Base-by-base conservation (phyloP, 2,113 vertebrate genomes). In the Ranitomeya variabilis region DNA sequence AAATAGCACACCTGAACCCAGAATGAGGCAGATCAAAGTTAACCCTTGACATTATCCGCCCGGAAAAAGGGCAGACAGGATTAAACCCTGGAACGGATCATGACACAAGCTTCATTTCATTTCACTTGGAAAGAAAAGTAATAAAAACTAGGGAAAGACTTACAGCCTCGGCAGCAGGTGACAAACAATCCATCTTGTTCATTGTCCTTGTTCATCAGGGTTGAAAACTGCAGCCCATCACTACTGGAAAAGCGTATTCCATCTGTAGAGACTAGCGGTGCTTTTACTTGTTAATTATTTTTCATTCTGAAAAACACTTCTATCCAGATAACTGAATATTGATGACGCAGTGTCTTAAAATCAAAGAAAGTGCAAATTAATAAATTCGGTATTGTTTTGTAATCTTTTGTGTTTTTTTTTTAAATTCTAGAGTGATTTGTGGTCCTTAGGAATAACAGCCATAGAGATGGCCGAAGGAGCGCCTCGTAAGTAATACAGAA, bases 391-490 rank as follows among this genome's bases (percentile, higher is more conserved):
- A 37, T 71, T 15, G 21, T 71, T 84, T 55, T 19, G 19, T 23
- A 7, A n/a, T 69, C 8, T 1, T 51, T 18, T 59, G 19, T 85
- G 91, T 57, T 93, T 77, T 92, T 62, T 91, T 84, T 92, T 60
- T 93, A 60, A 93, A 26, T 93, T 92, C 80, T 95, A 99, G 98
- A 99, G 98, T n/a, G 98, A 99, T 93, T 88, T 99, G 95, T 99
- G 98, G 98, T 99, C 98, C 51, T 92, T 99, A 91, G 98, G 98
- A 86, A 99, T 99, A 94, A 99, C 98, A 0, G 98, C 98, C 31
- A 98, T 99, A 0, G 98, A 99, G 93, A 99, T 99, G 98, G 98
- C 98, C 0, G 98, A 99, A 94, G 98, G 98, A 71, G 98, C 98
- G 64, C 98, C 98, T 89, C 98, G 98, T 99, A 96, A 99, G 97